Base-by-base conservation (phyloP, 2,113 vertebrate species). In the Mastomys natalensis region DNA sequence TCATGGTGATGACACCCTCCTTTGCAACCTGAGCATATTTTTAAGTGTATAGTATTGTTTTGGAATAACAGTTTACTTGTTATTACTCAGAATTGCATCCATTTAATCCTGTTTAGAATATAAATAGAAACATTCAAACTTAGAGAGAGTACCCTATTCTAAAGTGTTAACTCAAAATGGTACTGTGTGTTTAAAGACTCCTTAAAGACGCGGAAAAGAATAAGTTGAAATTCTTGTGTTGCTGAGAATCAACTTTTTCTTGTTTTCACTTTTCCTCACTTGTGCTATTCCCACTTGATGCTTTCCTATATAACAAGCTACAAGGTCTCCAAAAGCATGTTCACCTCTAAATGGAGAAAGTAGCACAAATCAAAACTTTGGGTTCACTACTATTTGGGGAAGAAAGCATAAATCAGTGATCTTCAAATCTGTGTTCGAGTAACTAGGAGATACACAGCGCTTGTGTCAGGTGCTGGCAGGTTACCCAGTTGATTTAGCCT, bases 211-310 rank as follows among this genome's bases (percentile, higher is more conserved):
- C 92, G 84, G 78, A 89, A 81, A 73, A 43, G 37, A 64, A 77
- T 21, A 68, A 58, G n/a, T 80, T 43, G 48, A 40, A 87, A 90
- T 90, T 95, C 22, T 85, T 94, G 48, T 66, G 45, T 81, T 95
- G 1, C 34, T 55, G 31, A 91, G 68, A 97, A 86, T n/a, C 58
- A 88, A 29, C 94, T 96, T 95, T 95, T 90, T 62, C 87, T 92
- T 72, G 21, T 89, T 95, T 95, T 64, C 51, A 80, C 87, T 77
- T 37, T 88, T 87, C 21, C 86, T 90, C 17, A 89, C 34, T 74
- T 94, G 92, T 78, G 22, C 68, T 8, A 91, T 94, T 53, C 26
- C 45, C 76, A 58, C 22, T 78, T 70, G 2, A 72, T 51, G 7
- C 43, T 76, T 51, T 76, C 58, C 51, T 78, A 60, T 89, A 70